Evolutionary conservation across 2,888 invertebrate species (phyloP), one percentile per base, ranked within the genome.

Genomic region (Leptura quadrifasciata): DNA sequence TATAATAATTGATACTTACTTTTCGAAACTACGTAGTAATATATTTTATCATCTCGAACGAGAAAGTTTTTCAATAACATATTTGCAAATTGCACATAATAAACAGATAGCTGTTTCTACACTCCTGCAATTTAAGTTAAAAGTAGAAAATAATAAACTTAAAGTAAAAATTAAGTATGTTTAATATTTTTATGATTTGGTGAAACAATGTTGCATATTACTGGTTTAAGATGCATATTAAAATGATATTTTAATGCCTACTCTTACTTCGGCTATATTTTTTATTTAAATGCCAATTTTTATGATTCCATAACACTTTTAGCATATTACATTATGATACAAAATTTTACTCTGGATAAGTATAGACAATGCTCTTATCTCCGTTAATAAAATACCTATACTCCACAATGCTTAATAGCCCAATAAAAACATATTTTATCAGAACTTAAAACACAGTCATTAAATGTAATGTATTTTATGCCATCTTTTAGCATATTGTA

Each of bases 241-340:
- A 69, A 18, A 39, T 57, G 57, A 69, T 57, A 69, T 10, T 69
- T 57, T 69, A 58, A 69, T 20, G 69, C 15, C 3, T n/a, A 8
- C 35, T 57, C 24, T 65, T 65, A 65, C 21, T 21, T 24, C 52
- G 24, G 52, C 52, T 24, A 65, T 65, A 65, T 65, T 65, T 65
- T 65, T 65, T 65, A 52, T 35, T 65, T 24, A 24, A 65, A 65
- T 65, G 63, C 24, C 65, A 65, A 65, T 65, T 65, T 65, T 65
- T 65, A 65, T 20, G 52, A 24, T 20, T 52, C 17, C 35, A 35
- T 20, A 39, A 61, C 31, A 47, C 47, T 64, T 47, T 64, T 47
- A 64, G 3, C 52, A 52, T 52, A 18, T 10, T 35, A 35, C 17
- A 63, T 27, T 39, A 65, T 31, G 52, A 52, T 52, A 1, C 5